Percentiles rank a stretch among this genome's conserved stretches.
These are phyloP conservation scores for Gisinianus flammeolus DNA, from an alignment of 2,888 invertebrate genomes.

Conservation along the genomic window DNA sequence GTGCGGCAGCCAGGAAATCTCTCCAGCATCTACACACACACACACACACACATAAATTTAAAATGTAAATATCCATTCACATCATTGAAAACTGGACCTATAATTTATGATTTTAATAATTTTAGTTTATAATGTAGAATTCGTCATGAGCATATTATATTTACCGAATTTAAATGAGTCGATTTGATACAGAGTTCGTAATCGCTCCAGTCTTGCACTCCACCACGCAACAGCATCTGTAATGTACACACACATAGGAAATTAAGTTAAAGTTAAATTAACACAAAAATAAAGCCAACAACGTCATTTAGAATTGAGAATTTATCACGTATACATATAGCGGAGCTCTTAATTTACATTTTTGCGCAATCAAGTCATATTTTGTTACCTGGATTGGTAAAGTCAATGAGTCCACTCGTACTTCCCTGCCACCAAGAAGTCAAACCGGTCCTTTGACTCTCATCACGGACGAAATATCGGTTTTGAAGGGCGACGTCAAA, in stretches of 20 bases:
- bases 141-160: not conserved
- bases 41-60: slow-evolving; percentile 60
- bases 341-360: no score
- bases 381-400: slow-evolving; percentile 67
- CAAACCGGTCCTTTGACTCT: slow-evolving; percentile 58
- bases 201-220: slow-evolving; percentile 59
- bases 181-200: slow-evolving; percentile 71
- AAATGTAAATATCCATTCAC: not conserved
- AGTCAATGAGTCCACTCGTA: slow-evolving; percentile 70
- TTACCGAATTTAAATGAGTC: slow-evolving; percentile 73
- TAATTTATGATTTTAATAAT: not conserved
- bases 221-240: slow-evolving; percentile 66
- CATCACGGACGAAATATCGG: slow-evolving; percentile 66
- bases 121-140: not conserved
- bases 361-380: not conserved
- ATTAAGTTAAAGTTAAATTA: not conserved
- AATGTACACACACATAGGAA: not conserved
- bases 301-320: no score
- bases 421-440: slow-evolving; percentile 66
- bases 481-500: slow-evolving; percentile 60
- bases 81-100: not conserved
- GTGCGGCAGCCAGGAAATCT: slow-evolving; percentile 72
- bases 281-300: no score
- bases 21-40: slow-evolving; percentile 71
- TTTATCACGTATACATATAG: not conserved